Percentiles rank a stretch among this genome's conserved stretches.
phyloP scores from a whole-genome alignment of 2,113 vertebrate species.

The Alectura lathami region DNA sequence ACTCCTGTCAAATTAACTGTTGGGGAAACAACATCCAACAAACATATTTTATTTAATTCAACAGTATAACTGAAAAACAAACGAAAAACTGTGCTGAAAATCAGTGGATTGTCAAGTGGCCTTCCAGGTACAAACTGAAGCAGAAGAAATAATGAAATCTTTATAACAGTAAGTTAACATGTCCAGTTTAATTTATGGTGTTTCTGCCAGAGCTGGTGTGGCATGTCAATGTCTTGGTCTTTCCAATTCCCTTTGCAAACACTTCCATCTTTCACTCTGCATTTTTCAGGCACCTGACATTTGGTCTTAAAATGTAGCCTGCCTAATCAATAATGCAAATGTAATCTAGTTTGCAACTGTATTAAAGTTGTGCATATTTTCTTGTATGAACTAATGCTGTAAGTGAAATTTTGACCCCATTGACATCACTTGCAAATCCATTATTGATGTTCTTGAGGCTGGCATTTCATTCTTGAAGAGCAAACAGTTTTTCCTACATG shows the following conservation, averaged over 20 bases:
- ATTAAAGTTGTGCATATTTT: background rate
- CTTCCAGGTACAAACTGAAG: background rate
- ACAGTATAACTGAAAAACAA: background rate
- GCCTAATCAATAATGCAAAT: slow-evolving; percentile 17
- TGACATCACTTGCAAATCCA: background rate
- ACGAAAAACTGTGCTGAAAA: background rate
- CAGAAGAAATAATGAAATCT: background rate
- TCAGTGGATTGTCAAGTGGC: background rate
- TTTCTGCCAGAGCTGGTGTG: background rate
- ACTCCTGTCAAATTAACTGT: background rate
- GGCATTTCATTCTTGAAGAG: background rate
- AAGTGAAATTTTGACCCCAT: background rate
- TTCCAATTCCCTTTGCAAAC: background rate
- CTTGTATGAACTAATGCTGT: background rate
- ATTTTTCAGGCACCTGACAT: background rate
- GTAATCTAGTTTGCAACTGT: background rate
- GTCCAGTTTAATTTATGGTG: background rate
- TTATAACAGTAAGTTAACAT: background rate
- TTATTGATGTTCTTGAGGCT: slow-evolving; percentile 6
- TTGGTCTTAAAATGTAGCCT: background rate
- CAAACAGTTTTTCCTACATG: background rate
- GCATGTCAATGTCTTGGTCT: background rate
- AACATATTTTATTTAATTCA: background rate
- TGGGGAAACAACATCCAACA: background rate
- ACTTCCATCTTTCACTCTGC: background rate